Evolutionary conservation across 2,888 invertebrate species (phyloP).

Genomic region (Micoletzkya japonica): DNA sequence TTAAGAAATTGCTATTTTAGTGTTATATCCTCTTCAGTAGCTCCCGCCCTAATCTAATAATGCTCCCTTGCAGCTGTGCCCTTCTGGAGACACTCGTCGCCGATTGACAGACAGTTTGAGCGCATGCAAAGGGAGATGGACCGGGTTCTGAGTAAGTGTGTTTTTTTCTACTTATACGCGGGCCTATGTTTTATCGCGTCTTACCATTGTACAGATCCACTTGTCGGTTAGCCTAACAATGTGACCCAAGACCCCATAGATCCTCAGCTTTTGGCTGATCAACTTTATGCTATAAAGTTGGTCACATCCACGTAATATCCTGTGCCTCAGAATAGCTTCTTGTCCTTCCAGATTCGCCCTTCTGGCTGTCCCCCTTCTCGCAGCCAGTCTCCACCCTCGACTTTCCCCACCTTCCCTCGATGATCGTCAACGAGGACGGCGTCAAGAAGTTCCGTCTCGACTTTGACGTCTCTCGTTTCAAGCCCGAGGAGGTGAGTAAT

Average conservation of each 20-base stretch:
- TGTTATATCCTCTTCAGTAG: too few relatives aligned
- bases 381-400: conserved; percentile 26
- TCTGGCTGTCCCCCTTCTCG: conserved; percentile 21
- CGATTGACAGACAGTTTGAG: neutral
- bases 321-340: neutral
- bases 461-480: conserved; percentile 47
- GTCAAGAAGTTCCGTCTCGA: conserved; percentile 45
- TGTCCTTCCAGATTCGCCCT: conserved; percentile 1
- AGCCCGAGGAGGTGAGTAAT: conserved; percentile 39
- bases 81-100: too few relatives aligned
- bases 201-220: too few relatives aligned
- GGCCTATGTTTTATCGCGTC: neutral
- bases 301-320: neutral
- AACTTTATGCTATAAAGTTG: neutral
- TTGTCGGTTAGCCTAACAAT: too few relatives aligned
- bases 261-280: too few relatives aligned
- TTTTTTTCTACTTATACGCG: too few relatives aligned
- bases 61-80: conserved; percentile 5
- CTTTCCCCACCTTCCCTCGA: conserved; percentile 34
- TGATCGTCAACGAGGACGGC: conserved; percentile 49
- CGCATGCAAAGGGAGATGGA: conserved; percentile 22
- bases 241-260: too few relatives aligned
- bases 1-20: too few relatives aligned
- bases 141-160: conserved; percentile 8
- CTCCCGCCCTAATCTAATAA: too few relatives aligned